Evolutionary conservation across 2,888 invertebrate species (phyloP).

Genomic region (Molorchus minor): DNA sequence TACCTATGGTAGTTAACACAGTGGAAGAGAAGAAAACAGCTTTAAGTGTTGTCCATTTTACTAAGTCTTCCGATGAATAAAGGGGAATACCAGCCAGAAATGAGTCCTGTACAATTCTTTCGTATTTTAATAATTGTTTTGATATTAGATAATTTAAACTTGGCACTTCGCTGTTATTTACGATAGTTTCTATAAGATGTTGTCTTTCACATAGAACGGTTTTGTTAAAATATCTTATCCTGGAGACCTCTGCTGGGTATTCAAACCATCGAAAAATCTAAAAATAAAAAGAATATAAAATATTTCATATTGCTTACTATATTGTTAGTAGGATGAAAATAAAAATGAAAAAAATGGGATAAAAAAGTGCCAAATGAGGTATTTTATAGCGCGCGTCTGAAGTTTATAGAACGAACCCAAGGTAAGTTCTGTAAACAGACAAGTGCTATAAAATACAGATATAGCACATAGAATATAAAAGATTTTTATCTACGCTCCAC

Average conservation of each 20-base stretch:
- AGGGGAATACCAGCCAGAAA: conserved; percentile 70
- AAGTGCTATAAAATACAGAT: no score
- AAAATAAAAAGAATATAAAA: conserved; percentile 42
- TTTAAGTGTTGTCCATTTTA: conserved; percentile 83
- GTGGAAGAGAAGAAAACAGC: conserved; percentile 91
- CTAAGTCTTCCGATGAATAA: conserved; percentile 56
- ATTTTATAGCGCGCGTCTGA: no score
- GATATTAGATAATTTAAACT: conserved; percentile 69
- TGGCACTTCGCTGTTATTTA: conserved; percentile 62
- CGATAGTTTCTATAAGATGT: conserved; percentile 69
- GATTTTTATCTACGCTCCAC: no score
- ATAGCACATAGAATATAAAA: no score
- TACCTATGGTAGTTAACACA: conserved; percentile 91
- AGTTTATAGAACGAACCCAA: no score
- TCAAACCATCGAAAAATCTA: conserved; percentile 83
- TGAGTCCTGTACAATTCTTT: conserved; percentile 75
- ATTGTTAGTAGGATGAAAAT: no score
- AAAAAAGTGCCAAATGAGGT: no score
- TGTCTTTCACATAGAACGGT: conserved; percentile 65
- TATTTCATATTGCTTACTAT: neutral
- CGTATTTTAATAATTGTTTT: conserved; percentile 65
- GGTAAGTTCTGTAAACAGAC: no score
- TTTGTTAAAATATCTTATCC: conserved; percentile 64
- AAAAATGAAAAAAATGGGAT: no score
- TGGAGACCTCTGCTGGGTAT: conserved; percentile 78